Percentiles rank a stretch among this genome's conserved stretches.
Evolutionary conservation across 2,888 invertebrate species (phyloP).

Genomic region (Xylota segnis): DNA sequence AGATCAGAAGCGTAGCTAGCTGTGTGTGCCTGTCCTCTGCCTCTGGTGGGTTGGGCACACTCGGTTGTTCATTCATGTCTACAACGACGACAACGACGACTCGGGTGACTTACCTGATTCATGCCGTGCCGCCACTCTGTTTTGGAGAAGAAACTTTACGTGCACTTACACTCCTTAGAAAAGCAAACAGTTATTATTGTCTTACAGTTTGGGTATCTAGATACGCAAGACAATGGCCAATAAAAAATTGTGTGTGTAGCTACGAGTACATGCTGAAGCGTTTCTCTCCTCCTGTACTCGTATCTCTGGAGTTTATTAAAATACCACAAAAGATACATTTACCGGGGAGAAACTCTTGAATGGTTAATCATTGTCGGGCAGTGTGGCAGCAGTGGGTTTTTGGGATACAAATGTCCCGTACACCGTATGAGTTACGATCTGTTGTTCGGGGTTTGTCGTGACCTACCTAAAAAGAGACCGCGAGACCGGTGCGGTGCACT

Average conservation of each 20-base stretch:
- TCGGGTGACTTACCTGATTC: conserved; percentile 58
- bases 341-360: conserved; percentile 37
- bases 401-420: conserved; percentile 65
- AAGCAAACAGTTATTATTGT: conserved; percentile 70
- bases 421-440: conserved; percentile 67
- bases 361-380: conserved; percentile 70
- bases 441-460: conserved; percentile 61
- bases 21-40: neutral
- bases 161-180: conserved; percentile 68
- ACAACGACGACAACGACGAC: conserved; percentile 16
- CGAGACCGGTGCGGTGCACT: conserved; percentile 40
- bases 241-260: conserved; percentile 59
- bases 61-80: conserved; percentile 61
- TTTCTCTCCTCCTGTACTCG: neutral
- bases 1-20: conserved; percentile 42
- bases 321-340: conserved; percentile 56
- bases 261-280: neutral
- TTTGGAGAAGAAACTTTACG: conserved; percentile 60
- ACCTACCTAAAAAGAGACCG: conserved; percentile 61
- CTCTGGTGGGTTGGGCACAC: conserved; percentile 44
- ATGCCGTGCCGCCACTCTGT: conserved; percentile 47
- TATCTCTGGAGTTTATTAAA: conserved; percentile 68
- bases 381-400: conserved; percentile 51
- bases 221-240: conserved; percentile 71
- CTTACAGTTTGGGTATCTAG: conserved; percentile 64